These are phyloP conservation scores for Apamea anceps DNA, from an alignment of 2,888 invertebrate species.

Conservation along the genomic window DNA sequence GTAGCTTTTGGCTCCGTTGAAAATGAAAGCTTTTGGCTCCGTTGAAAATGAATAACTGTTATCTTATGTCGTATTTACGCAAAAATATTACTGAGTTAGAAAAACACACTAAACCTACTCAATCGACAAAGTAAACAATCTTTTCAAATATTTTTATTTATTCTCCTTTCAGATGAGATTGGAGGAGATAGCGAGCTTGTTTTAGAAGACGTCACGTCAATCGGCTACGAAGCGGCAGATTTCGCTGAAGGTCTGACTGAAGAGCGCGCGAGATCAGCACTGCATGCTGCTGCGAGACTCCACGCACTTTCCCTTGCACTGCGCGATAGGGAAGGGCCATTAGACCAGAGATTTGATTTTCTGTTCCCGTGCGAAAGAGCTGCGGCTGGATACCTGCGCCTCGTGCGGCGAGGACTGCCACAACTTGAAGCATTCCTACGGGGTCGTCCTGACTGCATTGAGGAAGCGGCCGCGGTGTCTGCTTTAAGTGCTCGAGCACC, in stretches of 20 bases:
- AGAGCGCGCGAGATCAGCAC: slow-evolving; percentile 92
- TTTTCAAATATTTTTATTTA: slow-evolving; percentile 17
- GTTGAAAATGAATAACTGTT: slow-evolving; percentile 6
- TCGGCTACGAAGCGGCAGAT: slow-evolving; percentile 92
- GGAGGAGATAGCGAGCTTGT: slow-evolving; percentile 92
- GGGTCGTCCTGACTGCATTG: slow-evolving; percentile 91
- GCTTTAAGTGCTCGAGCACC: slow-evolving; percentile 93
- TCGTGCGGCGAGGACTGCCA: slow-evolving; percentile 94
- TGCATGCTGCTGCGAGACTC: slow-evolving; percentile 93
- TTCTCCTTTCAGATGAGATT: slow-evolving; percentile 82
- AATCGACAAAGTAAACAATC: neutral
- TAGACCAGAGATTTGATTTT: slow-evolving; percentile 90
- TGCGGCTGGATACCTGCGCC: slow-evolving; percentile 94
- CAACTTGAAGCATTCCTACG: slow-evolving; percentile 93
- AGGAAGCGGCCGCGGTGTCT: slow-evolving; percentile 91
- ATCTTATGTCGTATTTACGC: neutral
- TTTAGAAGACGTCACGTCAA: slow-evolving; percentile 93
- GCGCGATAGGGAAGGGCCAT: slow-evolving; percentile 86
- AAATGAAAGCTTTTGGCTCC: neutral
- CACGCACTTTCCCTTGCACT: slow-evolving; percentile 93
- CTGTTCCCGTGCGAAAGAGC: slow-evolving; percentile 94
- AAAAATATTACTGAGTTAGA: neutral
- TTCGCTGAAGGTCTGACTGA: slow-evolving; percentile 92
- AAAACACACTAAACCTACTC: neutral
- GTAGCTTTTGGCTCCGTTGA: neutral